A percentile compares a stretch with the other conserved stretches of the same genome.
These are phyloP conservation scores for Peromyscus aztecus DNA, from an alignment of 2,797 vertebrate genomes.

Conservation along the genomic window DNA sequence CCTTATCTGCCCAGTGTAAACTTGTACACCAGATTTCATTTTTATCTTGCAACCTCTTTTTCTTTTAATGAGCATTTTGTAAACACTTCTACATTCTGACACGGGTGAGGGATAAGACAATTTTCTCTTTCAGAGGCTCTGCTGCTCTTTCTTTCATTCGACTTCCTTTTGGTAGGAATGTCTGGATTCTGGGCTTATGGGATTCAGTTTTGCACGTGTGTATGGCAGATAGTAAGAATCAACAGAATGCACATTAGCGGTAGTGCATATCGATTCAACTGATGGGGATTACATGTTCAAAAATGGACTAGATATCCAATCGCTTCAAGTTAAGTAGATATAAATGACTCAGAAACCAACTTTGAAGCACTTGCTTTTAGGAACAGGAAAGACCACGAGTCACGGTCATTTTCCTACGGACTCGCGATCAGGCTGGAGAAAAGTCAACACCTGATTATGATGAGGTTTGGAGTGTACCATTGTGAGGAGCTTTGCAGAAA, in stretches of 20 bases:
- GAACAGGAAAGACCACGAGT: conserved; percentile 5
- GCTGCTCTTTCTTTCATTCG: conserved; percentile 81
- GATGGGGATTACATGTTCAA: neutral
- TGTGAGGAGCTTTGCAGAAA: neutral
- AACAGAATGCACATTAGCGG: neutral
- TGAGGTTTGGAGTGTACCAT: neutral
- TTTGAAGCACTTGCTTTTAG: conserved; percentile 7
- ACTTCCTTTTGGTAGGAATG: conserved; percentile 78
- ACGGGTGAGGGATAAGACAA: conserved; percentile 92
- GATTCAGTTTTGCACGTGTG: conserved; percentile 50
- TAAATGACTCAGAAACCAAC: neutral
- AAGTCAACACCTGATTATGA: neutral
- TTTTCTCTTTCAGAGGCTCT: conserved; percentile 86
- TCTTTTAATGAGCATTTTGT: conserved; percentile 99
- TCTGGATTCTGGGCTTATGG: conserved; percentile 74
- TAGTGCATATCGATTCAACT: neutral
- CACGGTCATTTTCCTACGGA: neutral
- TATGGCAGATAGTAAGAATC: conserved; percentile 40
- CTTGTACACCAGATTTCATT: conserved; percentile 92
- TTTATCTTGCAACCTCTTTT: conserved; percentile 94
- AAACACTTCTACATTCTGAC: conserved; percentile 95
- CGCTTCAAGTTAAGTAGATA: conserved; percentile 35
- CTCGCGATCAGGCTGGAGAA: conserved; percentile 3
- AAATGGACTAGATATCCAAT: conserved; percentile 3
- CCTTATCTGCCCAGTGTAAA: conserved; percentile 97